These are phyloP conservation scores for Callipepla californica DNA, from an alignment of 2,113 vertebrate genomes.

Conservation along the genomic window DNA sequence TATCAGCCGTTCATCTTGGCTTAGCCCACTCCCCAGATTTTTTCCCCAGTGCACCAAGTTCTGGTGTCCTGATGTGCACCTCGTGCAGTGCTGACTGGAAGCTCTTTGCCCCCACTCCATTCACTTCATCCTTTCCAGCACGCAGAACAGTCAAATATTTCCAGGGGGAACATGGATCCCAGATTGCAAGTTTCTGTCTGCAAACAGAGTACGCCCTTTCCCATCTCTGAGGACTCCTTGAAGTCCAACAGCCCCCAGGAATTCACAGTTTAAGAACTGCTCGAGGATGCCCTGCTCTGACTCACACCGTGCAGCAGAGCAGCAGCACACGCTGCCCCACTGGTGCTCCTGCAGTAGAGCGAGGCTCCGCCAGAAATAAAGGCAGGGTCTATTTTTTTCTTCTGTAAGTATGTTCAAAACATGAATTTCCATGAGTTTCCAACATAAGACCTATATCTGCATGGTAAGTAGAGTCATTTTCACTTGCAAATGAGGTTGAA, in stretches of 20 bases:
- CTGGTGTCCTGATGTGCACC: constrained; percentile 40
- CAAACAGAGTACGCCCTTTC: neutral
- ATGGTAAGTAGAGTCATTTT: constrained; percentile 74
- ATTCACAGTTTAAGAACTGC: neutral
- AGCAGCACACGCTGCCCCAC: constrained; percentile 15
- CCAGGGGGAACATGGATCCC: neutral
- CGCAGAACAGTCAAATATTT: neutral
- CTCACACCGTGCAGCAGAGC: neutral
- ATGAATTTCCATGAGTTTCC: constrained; percentile 74
- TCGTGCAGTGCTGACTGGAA: constrained; percentile 9
- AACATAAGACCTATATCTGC: constrained; percentile 73
- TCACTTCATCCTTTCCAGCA: neutral
- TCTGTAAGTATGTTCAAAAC: constrained; percentile 69
- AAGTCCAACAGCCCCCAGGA: neutral
- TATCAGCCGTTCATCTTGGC: constrained; percentile 55
- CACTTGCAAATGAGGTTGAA: constrained; percentile 74
- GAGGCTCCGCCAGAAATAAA: constrained; percentile 64
- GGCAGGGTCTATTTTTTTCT: constrained; percentile 67
- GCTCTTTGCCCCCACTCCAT: neutral
- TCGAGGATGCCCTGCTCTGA: neutral
- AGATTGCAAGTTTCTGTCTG: neutral
- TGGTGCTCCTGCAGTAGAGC: constrained; percentile 49
- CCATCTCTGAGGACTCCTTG: neutral
- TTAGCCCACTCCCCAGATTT: constrained; percentile 37
- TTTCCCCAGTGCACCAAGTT: constrained; percentile 28